phyloP scores from a whole-genome alignment of 64 coral and sea anemone genomes.

The Actinia tenebrosa region DNA sequence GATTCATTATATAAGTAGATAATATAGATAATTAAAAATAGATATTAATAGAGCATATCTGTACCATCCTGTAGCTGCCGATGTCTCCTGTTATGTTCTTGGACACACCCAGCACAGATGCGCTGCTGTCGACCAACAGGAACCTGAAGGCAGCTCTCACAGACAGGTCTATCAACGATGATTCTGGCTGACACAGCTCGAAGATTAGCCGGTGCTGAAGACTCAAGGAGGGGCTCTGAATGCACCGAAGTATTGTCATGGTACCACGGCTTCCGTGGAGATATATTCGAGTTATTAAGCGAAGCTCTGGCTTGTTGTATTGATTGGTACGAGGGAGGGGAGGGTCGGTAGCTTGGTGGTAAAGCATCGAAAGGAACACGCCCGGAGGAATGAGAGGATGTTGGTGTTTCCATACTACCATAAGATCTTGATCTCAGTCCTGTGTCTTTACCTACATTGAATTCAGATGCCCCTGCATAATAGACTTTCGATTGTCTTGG shows the following conservation, averaged over 20 bases:
- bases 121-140: slow-evolving; percentile 37
- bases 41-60: slow-evolving; percentile 16
- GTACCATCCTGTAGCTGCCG: neutral
- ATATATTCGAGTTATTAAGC: neutral
- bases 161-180: slow-evolving; percentile 46
- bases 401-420: neutral
- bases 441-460: neutral
- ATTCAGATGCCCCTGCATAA: neutral
- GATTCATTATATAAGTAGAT: too few species aligned
- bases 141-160: slow-evolving; percentile 27
- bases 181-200: slow-evolving; percentile 30
- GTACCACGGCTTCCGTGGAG: slow-evolving; percentile 20
- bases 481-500: neutral
- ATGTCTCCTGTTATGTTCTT: slow-evolving; percentile 7
- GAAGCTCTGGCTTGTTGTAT: slow-evolving; percentile 12
- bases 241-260: neutral
- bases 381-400: neutral
- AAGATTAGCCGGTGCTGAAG: neutral
- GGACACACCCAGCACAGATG: slow-evolving; percentile 39
- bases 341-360: slow-evolving; percentile 22
- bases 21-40: neutral
- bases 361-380: neutral
- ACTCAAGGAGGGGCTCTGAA: neutral
- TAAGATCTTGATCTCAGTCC: slow-evolving; percentile 3
- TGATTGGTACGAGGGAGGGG: slow-evolving; percentile 32